A percentile compares a stretch with the other conserved stretches of the same genome.
Conservation (phyloP, 2,113 vertebrate genomes). For the Stegastes partitus region DNA sequence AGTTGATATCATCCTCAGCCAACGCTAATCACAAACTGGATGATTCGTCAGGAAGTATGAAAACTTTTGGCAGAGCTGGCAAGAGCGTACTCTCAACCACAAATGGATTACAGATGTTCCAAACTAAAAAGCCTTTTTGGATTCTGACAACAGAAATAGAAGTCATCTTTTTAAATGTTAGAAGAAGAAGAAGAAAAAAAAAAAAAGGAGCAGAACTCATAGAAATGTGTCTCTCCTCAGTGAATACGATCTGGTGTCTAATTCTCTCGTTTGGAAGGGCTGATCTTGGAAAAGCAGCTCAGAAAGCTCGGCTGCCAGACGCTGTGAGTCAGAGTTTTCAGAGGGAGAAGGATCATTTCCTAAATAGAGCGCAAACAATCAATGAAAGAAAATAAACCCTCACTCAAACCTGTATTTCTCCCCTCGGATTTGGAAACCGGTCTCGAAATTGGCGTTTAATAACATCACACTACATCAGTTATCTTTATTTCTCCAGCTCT, state of each 20-base stretch:
- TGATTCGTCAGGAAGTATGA: constrained; percentile 72
- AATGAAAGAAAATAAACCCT: constrained; percentile 57
- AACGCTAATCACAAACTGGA: constrained; percentile 73
- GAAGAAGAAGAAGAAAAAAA: not conserved
- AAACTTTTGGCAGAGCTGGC: constrained; percentile 73
- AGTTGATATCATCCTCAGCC: constrained; percentile 66
- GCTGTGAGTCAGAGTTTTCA: constrained; percentile 69
- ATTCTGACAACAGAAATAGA: constrained; percentile 75
- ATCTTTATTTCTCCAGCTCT: constrained; percentile 37
- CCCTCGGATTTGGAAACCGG: constrained; percentile 46
- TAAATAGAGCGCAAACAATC: constrained; percentile 71
- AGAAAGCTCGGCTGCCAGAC: constrained; percentile 52
- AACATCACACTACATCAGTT: constrained; percentile 45
- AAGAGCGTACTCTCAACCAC: constrained; percentile 60
- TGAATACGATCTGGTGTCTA: constrained; percentile 64
- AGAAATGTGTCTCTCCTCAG: constrained; percentile 57
- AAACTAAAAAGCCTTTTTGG: constrained; percentile 71
- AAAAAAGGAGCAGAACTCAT: constrained; percentile 22
- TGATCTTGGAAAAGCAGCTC: constrained; percentile 60
- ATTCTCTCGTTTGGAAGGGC: constrained; percentile 64
- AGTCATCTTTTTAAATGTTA: constrained; percentile 53
- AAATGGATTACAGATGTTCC: constrained; percentile 82
- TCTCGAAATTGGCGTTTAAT: constrained; percentile 60
- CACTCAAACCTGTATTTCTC: constrained; percentile 43
- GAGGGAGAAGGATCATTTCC: constrained; percentile 59